Evolutionary conservation across 2,113 vertebrate genomes (phyloP), one percentile per base, ranked within the genome.

Genomic region (Mirza zaza): DNA sequence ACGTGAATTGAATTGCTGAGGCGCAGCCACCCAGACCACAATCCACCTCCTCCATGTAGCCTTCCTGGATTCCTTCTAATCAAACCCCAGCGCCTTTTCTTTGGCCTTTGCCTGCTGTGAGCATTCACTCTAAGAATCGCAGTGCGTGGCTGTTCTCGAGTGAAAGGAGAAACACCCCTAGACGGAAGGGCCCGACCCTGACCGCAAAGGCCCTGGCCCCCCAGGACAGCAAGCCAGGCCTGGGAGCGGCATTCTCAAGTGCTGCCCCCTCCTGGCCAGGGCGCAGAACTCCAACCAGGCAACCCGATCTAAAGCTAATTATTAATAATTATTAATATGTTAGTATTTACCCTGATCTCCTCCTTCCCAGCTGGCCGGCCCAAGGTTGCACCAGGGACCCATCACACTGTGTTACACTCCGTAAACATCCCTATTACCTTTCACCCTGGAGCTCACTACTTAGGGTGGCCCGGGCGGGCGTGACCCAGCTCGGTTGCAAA

Each of bases 221-320:
- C 2, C 11, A 63, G 67, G 32, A 67, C 20, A 79, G 27, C 27
- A 42, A 13, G 6, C 0, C 73, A 0, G 7, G 17, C 14, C 5
- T 39, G 17, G 27, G 20, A 12, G 6, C 2, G 17, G 36, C 34
- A 1, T 48, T 80, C 95, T 90, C 42, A 25, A 36, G 76, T 42
- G 63, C 89, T 93, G 71, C 52, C 71, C 76, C 48, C 83, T 70
- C 12, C 79, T 95, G 93, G 90, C 55, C 27, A 20, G 52, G 36
- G 1, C 11, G 0, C 2, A 14, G 36, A 93, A 76, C 15, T 48
- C n/a, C 81, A 68, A 29, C 42, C 86, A 20, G 61, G 34, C 8
- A 1, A 27, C 27, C 23, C 0, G 76, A 18, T 36, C 34, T 5
- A 12, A 12, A 52, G 34, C 2, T 2, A 17, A 42, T 27, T 57